A percentile compares a stretch with the other conserved stretches of the same genome.
Conservation (phyloP, 2,113 vertebrate species). For the Scortum barcoo region DNA sequence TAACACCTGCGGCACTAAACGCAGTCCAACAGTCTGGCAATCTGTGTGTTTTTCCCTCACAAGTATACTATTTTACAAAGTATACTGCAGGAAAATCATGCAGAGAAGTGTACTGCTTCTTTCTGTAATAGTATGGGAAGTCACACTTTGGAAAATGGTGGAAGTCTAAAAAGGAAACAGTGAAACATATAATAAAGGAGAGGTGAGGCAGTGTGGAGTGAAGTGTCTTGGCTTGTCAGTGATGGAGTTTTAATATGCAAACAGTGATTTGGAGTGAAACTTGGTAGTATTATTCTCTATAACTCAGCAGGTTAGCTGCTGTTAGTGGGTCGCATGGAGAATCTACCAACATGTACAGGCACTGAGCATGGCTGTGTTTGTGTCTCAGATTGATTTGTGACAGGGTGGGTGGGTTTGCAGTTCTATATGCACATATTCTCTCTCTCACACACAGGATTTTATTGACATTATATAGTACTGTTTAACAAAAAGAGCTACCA, state of each 20-base stretch:
- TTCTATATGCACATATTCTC: not conserved
- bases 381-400: conserved; percentile 41
- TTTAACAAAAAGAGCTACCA: not conserved
- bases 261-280: conserved; percentile 38
- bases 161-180: conserved; percentile 23
- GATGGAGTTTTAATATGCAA: conserved; percentile 49
- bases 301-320: conserved; percentile 61
- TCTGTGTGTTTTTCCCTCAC: not conserved
- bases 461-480: not conserved
- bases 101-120: not conserved
- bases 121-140: not conserved
- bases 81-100: not conserved
- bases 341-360: conserved; percentile 40
- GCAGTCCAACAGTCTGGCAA: not conserved
- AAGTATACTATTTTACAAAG: not conserved
- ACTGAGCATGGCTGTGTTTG: conserved; percentile 31
- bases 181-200: conserved; percentile 9
- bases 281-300: conserved; percentile 39
- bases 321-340: conserved; percentile 41
- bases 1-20: not conserved
- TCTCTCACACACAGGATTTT: not conserved
- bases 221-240: conserved; percentile 39
- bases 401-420: conserved; percentile 12
- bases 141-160: conserved; percentile 8
- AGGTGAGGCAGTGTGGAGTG: conserved; percentile 5